Conservation (phyloP, 2,888 invertebrate genomes). For the Pollenia labialis region DNA sequence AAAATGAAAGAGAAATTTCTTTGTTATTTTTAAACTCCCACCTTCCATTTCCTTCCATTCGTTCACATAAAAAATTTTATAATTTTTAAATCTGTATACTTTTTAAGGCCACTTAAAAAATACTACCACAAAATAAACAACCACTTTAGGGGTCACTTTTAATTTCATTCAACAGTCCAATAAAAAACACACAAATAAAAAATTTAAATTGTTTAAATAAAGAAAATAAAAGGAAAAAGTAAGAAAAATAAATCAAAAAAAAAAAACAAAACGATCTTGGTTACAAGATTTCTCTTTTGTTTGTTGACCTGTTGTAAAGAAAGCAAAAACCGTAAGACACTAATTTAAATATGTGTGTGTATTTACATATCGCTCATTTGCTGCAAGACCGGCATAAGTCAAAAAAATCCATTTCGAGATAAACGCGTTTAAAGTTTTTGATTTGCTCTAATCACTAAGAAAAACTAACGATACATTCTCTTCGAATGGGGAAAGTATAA, state of each 20-base stretch:
- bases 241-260: conserved; percentile 4
- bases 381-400: too few relatives aligned
- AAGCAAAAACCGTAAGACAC: conserved; percentile 14
- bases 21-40: conserved; percentile 55
- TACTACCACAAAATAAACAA: conserved; percentile 2
- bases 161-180: conserved; percentile 52
- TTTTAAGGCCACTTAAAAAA: conserved; percentile 26
- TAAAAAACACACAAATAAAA: background rate
- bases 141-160: conserved; percentile 67
- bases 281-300: conserved; percentile 69
- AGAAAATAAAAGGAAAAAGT: background rate
- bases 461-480: too few relatives aligned
- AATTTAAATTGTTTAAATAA: conserved; percentile 15
- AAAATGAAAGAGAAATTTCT: conserved; percentile 64
- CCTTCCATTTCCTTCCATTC: background rate
- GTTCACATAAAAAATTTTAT: background rate
- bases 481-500: too few relatives aligned
- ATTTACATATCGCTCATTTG: too few relatives aligned
- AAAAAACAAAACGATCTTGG: conserved; percentile 6
- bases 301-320: conserved; percentile 48
- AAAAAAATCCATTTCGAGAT: too few relatives aligned
- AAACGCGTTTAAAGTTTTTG: too few relatives aligned
- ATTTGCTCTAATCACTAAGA: too few relatives aligned
- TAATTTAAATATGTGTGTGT: background rate
- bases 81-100: background rate